Evolutionary conservation across 1,140 invertebrate genomes (phyloP).

Genomic region (Zaprionus vittiger): DNA sequence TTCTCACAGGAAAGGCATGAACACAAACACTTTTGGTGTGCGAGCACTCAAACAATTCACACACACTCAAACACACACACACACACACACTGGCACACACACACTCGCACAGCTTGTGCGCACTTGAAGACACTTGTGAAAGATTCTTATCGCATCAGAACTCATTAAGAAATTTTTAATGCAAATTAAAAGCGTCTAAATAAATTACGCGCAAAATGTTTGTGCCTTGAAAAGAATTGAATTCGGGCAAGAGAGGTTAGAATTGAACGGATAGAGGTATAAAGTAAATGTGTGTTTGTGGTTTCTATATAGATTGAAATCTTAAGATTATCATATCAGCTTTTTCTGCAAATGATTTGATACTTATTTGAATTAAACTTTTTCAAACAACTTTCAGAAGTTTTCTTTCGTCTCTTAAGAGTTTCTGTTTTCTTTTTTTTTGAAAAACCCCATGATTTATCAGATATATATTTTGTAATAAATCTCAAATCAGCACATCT

Average conservation of each 20-base stretch:
- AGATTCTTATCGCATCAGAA: constrained; percentile 66
- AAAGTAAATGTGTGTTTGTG: not conserved
- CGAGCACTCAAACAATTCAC: constrained; percentile 42
- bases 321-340: not conserved
- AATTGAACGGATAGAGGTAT: constrained; percentile 2
- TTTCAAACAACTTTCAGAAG: too few species aligned
- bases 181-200: constrained; percentile 79
- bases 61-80: constrained; percentile 20
- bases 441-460: too few species aligned
- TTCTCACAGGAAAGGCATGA: constrained; percentile 84
- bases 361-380: too few species aligned
- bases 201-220: constrained; percentile 66
- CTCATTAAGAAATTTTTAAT: constrained; percentile 78
- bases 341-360: too few species aligned
- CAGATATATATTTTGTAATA: too few species aligned
- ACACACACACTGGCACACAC: constrained; percentile 9
- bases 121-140: constrained; percentile 26
- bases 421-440: too few species aligned
- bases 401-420: too few species aligned
- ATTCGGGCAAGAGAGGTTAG: constrained; percentile 16
- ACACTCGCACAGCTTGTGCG: not conserved
- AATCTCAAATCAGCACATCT: too few species aligned
- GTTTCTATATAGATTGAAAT: not conserved
- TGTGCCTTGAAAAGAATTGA: constrained; percentile 34
- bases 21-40: constrained; percentile 76